Conservation (phyloP, 2,113 vertebrate genomes). For the Muntiacus muntjak region DNA sequence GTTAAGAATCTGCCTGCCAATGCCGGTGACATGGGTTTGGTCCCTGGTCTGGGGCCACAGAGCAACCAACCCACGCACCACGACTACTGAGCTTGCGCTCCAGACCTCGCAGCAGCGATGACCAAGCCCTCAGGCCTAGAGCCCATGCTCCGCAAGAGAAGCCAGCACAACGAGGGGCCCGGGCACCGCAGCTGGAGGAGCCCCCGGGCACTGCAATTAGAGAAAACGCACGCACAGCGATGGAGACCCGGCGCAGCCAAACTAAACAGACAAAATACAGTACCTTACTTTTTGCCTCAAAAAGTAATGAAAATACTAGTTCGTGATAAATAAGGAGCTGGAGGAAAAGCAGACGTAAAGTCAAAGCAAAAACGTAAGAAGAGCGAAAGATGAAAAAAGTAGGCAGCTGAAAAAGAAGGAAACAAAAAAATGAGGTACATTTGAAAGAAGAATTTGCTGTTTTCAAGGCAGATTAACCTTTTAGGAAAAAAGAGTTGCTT, state of each 20-base stretch:
- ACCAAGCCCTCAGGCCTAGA: background rate
- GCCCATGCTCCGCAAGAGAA: background rate
- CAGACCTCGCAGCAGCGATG: background rate
- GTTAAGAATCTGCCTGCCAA: background rate
- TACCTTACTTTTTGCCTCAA: background rate
- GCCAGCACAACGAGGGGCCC: background rate
- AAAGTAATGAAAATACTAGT: background rate
- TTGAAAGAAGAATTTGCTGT: slow-evolving; percentile 2
- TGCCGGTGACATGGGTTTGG: background rate
- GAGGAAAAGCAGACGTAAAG: slow-evolving; percentile 73
- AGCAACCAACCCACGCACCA: background rate
- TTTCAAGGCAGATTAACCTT: background rate
- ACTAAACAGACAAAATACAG: background rate
- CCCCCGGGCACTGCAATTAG: background rate
- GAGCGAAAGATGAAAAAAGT: slow-evolving; percentile 67
- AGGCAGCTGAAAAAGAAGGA: slow-evolving; percentile 80
- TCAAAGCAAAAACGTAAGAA: slow-evolving; percentile 77
- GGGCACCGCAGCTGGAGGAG: background rate
- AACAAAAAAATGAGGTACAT: slow-evolving; percentile 75
- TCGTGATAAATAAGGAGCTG: background rate
- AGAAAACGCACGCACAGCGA: background rate
- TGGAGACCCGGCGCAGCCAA: background rate
- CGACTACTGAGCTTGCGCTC: background rate
- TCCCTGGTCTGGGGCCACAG: background rate
- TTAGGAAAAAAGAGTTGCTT: slow-evolving; percentile 29